Conservation (phyloP, 2,888 invertebrate species). For the Epinotia bilunana region DNA sequence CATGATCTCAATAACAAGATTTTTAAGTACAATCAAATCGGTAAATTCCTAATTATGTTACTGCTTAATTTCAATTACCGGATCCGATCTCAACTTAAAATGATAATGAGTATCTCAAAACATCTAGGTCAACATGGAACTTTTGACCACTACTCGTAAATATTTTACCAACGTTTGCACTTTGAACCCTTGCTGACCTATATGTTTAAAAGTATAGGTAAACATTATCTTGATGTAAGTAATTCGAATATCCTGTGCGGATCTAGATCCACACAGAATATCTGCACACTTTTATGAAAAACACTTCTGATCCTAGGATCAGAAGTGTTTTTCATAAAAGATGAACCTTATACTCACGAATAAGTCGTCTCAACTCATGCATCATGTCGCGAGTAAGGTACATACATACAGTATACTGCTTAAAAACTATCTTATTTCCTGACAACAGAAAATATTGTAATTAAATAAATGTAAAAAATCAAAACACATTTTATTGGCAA, state of each 20-base stretch:
- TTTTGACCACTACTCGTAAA: background rate
- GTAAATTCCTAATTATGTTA: too few species aligned
- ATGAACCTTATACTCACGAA: background rate
- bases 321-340: slow-evolving; percentile 26
- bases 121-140: background rate
- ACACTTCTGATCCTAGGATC: too few species aligned
- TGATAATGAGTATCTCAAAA: background rate
- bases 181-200: slow-evolving; percentile 7
- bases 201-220: background rate
- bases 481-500: slow-evolving; percentile 7
- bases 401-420: background rate
- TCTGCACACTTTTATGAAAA: too few species aligned
- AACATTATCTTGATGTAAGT: slow-evolving; percentile 21
- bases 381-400: slow-evolving; percentile 6
- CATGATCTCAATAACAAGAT: too few species aligned
- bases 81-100: background rate
- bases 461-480: slow-evolving; percentile 42
- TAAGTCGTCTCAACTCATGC: background rate
- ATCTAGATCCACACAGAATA: too few species aligned
- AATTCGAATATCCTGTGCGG: slow-evolving; percentile 31
- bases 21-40: too few species aligned
- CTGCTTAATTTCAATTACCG: background rate
- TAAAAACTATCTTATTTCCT: slow-evolving; percentile 29
- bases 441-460: slow-evolving; percentile 38
- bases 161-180: background rate